A percentile compares a stretch with the other conserved stretches of the same genome.
phyloP scores from a whole-genome alignment of 92 coral and sea anemone genomes.

The Palythoa grandiflora region DNA sequence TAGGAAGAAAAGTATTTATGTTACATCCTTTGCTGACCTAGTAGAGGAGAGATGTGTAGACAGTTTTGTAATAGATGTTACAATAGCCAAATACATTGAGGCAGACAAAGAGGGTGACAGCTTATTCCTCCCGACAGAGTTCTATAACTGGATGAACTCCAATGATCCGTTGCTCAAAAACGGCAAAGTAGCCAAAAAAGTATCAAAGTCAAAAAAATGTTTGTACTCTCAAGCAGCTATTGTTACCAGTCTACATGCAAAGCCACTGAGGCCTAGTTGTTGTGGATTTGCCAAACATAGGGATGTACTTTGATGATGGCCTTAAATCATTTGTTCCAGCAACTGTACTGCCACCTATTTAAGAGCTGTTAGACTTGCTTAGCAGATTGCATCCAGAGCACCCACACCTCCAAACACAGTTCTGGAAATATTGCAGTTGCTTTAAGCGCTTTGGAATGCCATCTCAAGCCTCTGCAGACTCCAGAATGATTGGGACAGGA shows the following conservation, averaged over 20 bases:
- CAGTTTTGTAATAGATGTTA: constrained; percentile 63
- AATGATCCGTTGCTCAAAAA: background rate
- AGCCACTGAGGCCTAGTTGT: constrained; percentile 43
- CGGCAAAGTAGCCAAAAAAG: background rate
- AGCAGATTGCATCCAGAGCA: constrained; percentile 29
- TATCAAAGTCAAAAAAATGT: background rate
- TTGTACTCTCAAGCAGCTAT: constrained; percentile 24
- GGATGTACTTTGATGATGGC: constrained; percentile 67
- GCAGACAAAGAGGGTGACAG: constrained; percentile 20
- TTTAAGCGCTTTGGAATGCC: constrained; percentile 63
- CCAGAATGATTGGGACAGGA: constrained; percentile 46
- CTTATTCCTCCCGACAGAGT: constrained; percentile 57
- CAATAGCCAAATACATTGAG: constrained; percentile 45
- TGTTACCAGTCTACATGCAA: constrained; percentile 35
- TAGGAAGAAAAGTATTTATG: constrained; percentile 54
- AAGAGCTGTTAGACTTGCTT: constrained; percentile 41
- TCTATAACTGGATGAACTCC: constrained; percentile 51
- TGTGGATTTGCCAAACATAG: constrained; percentile 33
- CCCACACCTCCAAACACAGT: constrained; percentile 44
- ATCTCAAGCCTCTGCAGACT: constrained; percentile 43
- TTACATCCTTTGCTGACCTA: constrained; percentile 48
- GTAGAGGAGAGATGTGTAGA: constrained; percentile 62
- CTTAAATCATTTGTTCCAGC: constrained; percentile 35
- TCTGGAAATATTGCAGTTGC: constrained; percentile 24
- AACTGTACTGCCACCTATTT: constrained; percentile 20